Base-by-base conservation (phyloP, 2,113 vertebrate species). In the Cheilinus undulatus region DNA sequence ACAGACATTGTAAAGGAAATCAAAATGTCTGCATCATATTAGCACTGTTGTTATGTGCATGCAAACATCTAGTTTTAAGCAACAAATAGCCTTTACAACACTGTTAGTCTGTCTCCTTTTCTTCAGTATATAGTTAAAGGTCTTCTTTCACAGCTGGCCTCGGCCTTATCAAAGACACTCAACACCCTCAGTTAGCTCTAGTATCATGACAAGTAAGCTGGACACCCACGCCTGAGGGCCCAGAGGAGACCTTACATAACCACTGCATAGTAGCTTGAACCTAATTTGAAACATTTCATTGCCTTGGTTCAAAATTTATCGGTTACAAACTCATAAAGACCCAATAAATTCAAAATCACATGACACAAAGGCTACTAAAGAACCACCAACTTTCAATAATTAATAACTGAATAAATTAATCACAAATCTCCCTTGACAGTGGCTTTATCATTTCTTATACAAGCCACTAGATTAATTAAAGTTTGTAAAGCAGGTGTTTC, bases 401-500 rank as follows among this genome's bases (percentile, higher is more conserved):
- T 22, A 45, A 59, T 50, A 80, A 75, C 42, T 42, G 69, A 66
- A 27, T 52, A 69, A 64, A 68, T 49, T 51, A 62, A 64, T 59
- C 11, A 10, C 1, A 65, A 68, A 49, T 77, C 75, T 53, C 51
- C 59, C 45, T 78, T 3, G 14, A 62, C 3, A 30, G 7, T 14
- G 48, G 43, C 42, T 75, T 76, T 56, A 83, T 67, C 70, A 76
- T 83, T 70, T 51, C 46, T 53, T 23, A 53, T 56, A 50, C 30
- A 51, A 65, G 22, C 67, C 71, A 69, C 62, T 23, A 50, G 75
- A 82, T 86, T 82, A 60, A 84, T 84, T 63, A 84, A n/a, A 53
- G 78, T 84, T 83, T 74, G 72, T 63, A 69, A 79, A 80, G 82
- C 78, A 83, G 78, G 80, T 86, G 73, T 83, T 82, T 58, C 34